These are phyloP conservation scores for Hycleus phaleratus DNA, from an alignment of 1,140 invertebrate species.

Conservation along the genomic window DNA sequence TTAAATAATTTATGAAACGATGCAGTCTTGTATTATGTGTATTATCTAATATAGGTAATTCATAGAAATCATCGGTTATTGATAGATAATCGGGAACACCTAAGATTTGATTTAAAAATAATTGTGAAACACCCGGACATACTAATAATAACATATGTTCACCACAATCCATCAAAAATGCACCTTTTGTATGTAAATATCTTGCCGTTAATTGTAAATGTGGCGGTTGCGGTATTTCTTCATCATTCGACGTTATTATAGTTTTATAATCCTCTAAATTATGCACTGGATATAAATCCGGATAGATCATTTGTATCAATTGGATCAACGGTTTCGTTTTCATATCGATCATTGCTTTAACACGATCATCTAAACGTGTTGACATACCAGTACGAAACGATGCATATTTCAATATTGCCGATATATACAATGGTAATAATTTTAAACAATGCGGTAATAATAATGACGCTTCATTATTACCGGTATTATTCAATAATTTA, in stretches of 20 bases:
- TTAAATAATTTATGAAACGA: constrained; percentile 75
- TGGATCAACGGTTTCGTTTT: constrained; percentile 78
- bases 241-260: constrained; percentile 48
- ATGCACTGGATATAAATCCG: constrained; percentile 89
- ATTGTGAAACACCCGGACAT: constrained; percentile 67
- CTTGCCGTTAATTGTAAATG: constrained; percentile 59
- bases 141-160: constrained; percentile 81
- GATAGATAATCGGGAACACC: constrained; percentile 51
- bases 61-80: constrained; percentile 55
- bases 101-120: constrained; percentile 64
- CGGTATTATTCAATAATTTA: constrained; percentile 59
- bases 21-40: constrained; percentile 66
- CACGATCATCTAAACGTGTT: constrained; percentile 86
- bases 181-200: constrained; percentile 76
- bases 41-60: constrained; percentile 73
- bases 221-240: constrained; percentile 53
- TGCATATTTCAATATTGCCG: constrained; percentile 84
- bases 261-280: constrained; percentile 56
- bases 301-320: constrained; percentile 84
- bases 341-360: constrained; percentile 88
- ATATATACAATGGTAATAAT: constrained; percentile 81
- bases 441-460: constrained; percentile 65
- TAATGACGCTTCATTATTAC: constrained; percentile 50
- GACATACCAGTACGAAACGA: constrained; percentile 81
- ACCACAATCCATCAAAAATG: constrained; percentile 86